Percentiles rank a stretch among this genome's conserved stretches.
Evolutionary conservation across 1,140 invertebrate genomes (phyloP).

Genomic region (Dinoponera quadriceps): DNA sequence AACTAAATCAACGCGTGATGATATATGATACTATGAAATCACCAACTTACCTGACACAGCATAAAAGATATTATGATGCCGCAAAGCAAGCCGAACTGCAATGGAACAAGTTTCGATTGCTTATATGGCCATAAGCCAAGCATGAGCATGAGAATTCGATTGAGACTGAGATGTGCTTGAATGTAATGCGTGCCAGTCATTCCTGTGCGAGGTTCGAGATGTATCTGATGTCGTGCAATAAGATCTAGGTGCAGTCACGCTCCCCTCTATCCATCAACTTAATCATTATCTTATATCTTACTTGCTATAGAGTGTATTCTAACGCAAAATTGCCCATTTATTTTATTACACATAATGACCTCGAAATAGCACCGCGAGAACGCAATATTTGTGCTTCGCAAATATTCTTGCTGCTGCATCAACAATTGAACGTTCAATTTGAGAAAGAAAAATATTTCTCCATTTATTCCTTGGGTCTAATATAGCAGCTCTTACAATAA

Average conservation of each 20-base stretch:
- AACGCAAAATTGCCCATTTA: neutral
- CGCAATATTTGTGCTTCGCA: neutral
- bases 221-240: neutral
- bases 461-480: too few species aligned
- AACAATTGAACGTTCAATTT: neutral
- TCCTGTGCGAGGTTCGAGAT: neutral
- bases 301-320: neutral
- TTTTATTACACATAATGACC: too few species aligned
- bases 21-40: neutral
- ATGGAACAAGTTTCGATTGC: neutral
- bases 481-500: too few species aligned
- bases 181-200: slow-evolving; percentile 17
- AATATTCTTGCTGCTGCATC: too few species aligned
- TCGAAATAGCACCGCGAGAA: neutral
- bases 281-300: neutral
- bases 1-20: too few species aligned
- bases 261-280: neutral
- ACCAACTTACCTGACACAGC: neutral
- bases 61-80: slow-evolving; percentile 15
- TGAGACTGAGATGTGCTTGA: slow-evolving; percentile 8
- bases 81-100: neutral
- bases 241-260: too few species aligned
- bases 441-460: too few species aligned
- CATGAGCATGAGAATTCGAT: slow-evolving; percentile 4
- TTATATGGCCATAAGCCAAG: slow-evolving; percentile 33